phyloP scores from a whole-genome alignment of 1,140 invertebrate genomes.

The Drosophila yakuba region DNA sequence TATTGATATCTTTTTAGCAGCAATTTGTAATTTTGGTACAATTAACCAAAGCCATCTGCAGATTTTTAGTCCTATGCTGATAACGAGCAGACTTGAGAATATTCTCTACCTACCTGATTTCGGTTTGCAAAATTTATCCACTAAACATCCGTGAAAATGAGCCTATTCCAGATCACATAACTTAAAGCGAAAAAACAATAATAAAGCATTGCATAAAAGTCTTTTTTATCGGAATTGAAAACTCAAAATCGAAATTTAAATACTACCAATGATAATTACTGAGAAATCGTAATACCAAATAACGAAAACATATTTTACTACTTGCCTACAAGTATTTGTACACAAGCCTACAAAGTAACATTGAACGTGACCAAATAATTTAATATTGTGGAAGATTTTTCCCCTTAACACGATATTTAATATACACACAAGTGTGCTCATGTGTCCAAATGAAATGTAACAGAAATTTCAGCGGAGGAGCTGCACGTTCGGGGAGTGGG shows the following conservation, averaged over 20 bases:
- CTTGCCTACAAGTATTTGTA: constrained; percentile 78
- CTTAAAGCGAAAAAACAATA: neutral
- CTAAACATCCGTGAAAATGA: neutral
- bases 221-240: constrained; percentile 69
- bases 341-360: constrained; percentile 71
- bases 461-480: constrained; percentile 15
- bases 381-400: constrained; percentile 74
- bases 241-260: constrained; percentile 48
- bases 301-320: constrained; percentile 74
- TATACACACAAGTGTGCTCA: constrained; percentile 47
- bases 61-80: constrained; percentile 16
- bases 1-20: constrained; percentile 73
- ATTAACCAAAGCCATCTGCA: constrained; percentile 57
- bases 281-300: constrained; percentile 39
- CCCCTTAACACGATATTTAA: constrained; percentile 55
- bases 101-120: neutral
- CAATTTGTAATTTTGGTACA: constrained; percentile 75
- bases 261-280: constrained; percentile 43
- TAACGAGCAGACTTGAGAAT: neutral
- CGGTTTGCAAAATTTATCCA: neutral
- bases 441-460: constrained; percentile 37
- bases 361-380: constrained; percentile 82
- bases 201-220: constrained; percentile 8
- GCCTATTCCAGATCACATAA: neutral
- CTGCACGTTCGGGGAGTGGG: constrained; percentile 19